These are phyloP conservation scores for Phalacrocorax brasilianus DNA, from an alignment of 2,113 vertebrate genomes.

Conservation along the genomic window DNA sequence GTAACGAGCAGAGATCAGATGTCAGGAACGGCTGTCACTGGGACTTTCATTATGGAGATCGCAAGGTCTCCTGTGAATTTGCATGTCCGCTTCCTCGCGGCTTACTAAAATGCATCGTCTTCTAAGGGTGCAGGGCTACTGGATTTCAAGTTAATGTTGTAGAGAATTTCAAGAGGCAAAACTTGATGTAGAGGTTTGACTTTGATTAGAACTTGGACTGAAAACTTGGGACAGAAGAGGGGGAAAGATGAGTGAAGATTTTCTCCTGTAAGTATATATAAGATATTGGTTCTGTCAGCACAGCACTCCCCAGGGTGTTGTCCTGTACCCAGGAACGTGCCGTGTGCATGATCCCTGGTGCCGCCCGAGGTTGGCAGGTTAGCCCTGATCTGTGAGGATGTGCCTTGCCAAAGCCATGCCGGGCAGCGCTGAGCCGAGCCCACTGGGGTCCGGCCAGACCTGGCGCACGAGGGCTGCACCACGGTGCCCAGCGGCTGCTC, in stretches of 20 bases:
- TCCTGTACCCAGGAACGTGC: neutral
- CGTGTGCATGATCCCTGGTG: neutral
- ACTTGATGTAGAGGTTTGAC: neutral
- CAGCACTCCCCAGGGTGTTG: rapidly evolving
- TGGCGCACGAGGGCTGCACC: neutral
- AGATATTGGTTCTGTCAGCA: neutral
- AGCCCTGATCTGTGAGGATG: neutral
- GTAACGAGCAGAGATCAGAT: neutral
- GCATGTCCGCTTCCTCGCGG: rapidly evolving
- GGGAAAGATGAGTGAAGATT: neutral
- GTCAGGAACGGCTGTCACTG: rapidly evolving
- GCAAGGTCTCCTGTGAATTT: neutral
- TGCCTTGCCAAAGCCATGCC: neutral
- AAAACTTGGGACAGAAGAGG: neutral
- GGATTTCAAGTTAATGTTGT: neutral
- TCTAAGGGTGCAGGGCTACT: neutral
- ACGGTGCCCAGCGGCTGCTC: neutral
- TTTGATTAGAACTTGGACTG: neutral
- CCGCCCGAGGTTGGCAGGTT: neutral
- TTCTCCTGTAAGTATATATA: neutral
- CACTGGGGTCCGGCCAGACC: rapidly evolving
- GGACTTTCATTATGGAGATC: neutral
- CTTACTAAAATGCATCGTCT: neutral
- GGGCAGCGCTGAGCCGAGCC: neutral
- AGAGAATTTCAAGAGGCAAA: neutral